These are phyloP conservation scores for Anorthoa munda DNA, from an alignment of 2,888 invertebrate genomes.

Conservation along the genomic window DNA sequence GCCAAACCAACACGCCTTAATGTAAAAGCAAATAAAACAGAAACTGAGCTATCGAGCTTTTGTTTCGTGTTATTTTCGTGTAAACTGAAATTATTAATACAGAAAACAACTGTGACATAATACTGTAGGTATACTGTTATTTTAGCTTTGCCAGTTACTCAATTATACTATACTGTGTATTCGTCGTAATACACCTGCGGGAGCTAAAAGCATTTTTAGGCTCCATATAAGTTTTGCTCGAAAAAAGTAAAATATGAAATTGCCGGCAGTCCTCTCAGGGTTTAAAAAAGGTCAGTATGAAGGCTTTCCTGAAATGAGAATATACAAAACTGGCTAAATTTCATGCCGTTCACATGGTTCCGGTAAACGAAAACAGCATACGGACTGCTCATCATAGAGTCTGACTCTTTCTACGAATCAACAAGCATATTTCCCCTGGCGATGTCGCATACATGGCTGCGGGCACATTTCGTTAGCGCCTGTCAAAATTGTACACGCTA, in stretches of 20 bases:
- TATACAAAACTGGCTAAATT: constrained; percentile 42
- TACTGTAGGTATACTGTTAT: constrained; percentile 17
- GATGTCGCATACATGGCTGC: constrained; percentile 46
- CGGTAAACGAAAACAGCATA: constrained; percentile 48
- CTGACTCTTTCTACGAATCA: constrained; percentile 64
- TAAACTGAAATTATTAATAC: constrained; percentile 44
- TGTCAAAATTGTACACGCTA: constrained; percentile 57
- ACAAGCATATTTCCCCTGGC: constrained; percentile 70
- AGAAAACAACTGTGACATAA: constrained; percentile 24
- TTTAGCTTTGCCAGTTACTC: constrained; percentile 9
- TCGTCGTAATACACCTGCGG: constrained; percentile 34
- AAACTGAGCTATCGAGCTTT: constrained; percentile 60
- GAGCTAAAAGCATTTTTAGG: constrained; percentile 41
- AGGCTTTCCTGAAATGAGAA: constrained; percentile 49
- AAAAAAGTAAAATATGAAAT: constrained; percentile 57
- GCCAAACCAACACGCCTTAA: constrained; percentile 65
- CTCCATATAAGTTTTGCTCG: constrained; percentile 40
- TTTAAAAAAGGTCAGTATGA: constrained; percentile 47
- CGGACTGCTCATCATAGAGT: constrained; percentile 46
- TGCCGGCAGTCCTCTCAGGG: constrained; percentile 37
- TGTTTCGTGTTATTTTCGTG: constrained; percentile 61
- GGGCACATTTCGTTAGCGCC: constrained; percentile 50
- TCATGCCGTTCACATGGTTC: constrained; percentile 26
- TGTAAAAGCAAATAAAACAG: constrained; percentile 64
- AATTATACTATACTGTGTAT: constrained; percentile 41